Base-by-base conservation (phyloP, 1,140 invertebrate genomes). In the Drosophila auraria region DNA sequence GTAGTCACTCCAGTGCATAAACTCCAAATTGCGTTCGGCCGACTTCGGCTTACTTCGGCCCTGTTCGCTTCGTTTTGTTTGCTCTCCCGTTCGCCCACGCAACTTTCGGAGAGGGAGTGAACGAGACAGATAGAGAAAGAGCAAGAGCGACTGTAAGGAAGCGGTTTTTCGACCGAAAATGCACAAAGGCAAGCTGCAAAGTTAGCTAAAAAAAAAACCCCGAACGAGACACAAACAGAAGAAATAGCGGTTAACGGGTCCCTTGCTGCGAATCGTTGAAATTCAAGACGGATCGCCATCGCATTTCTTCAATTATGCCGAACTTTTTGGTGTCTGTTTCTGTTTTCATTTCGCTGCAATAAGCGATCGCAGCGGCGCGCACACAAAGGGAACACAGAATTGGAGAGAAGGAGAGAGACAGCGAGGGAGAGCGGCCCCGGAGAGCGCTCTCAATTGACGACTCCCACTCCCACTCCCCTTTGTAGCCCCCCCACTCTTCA, bases 81-180 rank as follows among this genome's bases (percentile, higher is more conserved):
- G 62, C 45, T 58, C 65, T 70, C 59, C 64, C 69, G 58, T 62
- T 83, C 77, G 69, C 84, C 84, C 87, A 87, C 84, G 84, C 84
- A 36, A 63, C 54, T 57, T 57, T 23, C 51, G 11, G 27, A 38
- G 27, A 64, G 60, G 56, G 54, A 58, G 45, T 49, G 47, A 49
- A 50, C 65, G 17, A 53, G 71, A 63, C 42, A 66, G 61, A 47
- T 9, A 64, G 51, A 54, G 58, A 56, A 59, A 60, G 45, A 62
- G 33, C n/a, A 20, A 45, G 63, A 70, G 69, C 50, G 36, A 25
- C 20, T 57, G 58, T 63, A 59, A 60, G 47, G 68, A 71, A 76
- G 72, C 57, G 70, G 70, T 33, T 71, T 57, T 71, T 72, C 45
- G 36, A 72, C 40, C 68, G 70, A 73, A 73, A 73, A 72, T 72